Percentiles rank a stretch among this genome's conserved stretches.
Evolutionary conservation across 2,113 vertebrate genomes (phyloP).

Genomic region (Cervus canadensis): DNA sequence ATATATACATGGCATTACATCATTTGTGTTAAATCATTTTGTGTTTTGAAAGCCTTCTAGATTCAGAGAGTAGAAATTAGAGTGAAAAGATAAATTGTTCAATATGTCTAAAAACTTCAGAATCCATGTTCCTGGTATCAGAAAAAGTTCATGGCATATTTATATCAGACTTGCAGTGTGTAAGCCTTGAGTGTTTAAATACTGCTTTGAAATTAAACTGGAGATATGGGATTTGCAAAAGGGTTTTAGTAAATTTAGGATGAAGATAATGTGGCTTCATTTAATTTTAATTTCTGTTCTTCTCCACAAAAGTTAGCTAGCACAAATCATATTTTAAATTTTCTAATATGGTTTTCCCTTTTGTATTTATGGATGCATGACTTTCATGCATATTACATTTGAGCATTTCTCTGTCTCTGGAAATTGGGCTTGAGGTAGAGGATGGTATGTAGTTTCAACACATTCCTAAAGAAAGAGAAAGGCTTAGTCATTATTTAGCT

Average conservation of each 20-base stretch:
- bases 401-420: neutral
- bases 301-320: neutral
- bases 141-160: slow-evolving; percentile 33
- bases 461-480: neutral
- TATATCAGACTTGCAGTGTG: neutral
- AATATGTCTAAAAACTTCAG: slow-evolving; percentile 51
- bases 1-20: slow-evolving; percentile 64
- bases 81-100: slow-evolving; percentile 68
- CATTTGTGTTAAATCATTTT: slow-evolving; percentile 75
- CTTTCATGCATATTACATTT: neutral
- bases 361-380: neutral
- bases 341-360: neutral
- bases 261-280: neutral
- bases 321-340: neutral
- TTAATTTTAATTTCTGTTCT: neutral
- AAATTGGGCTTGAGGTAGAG: neutral
- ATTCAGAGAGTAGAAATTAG: slow-evolving; percentile 57
- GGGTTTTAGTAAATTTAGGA: neutral
- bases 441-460: neutral
- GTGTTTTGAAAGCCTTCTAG: slow-evolving; percentile 60
- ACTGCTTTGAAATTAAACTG: neutral
- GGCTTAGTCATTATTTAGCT: neutral
- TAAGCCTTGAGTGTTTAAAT: neutral
- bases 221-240: neutral
- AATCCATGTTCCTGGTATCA: neutral